Evolutionary conservation across 2,113 vertebrate species (phyloP).

Genomic region (Callipepla californica): DNA sequence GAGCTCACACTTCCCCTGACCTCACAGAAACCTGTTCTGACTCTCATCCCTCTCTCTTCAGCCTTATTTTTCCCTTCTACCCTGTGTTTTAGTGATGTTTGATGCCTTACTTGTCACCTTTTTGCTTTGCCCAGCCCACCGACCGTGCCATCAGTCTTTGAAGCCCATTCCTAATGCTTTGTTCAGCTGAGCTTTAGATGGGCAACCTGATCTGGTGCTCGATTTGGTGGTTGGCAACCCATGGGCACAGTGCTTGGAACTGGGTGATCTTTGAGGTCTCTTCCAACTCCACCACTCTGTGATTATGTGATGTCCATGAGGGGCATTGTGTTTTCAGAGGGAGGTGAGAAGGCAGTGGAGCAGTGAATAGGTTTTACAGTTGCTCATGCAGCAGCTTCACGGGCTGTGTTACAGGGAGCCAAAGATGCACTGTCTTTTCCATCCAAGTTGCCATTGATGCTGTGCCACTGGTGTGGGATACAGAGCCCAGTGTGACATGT

Average conservation of each 20-base stretch:
- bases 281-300: too few species aligned
- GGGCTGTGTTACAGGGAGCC: neutral
- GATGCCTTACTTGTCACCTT: neutral
- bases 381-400: neutral
- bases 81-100: neutral
- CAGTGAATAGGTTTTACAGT: neutral
- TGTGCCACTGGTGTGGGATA: too few species aligned
- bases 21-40: neutral
- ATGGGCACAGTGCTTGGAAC: too few species aligned
- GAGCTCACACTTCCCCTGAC: neutral
- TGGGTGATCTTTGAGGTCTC: too few species aligned
- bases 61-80: neutral
- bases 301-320: neutral
- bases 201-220: too few species aligned
- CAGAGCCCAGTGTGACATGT: too few species aligned
- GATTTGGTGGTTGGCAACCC: too few species aligned
- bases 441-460: neutral
- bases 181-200: neutral
- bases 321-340: neutral
- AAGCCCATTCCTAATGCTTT: neutral
- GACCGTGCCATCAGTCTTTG: rapidly evolving
- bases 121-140: neutral
- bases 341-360: neutral
- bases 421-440: neutral
- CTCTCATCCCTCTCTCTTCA: neutral